Base-by-base conservation (phyloP, 2,888 invertebrate species). In the Molorchus minor region DNA sequence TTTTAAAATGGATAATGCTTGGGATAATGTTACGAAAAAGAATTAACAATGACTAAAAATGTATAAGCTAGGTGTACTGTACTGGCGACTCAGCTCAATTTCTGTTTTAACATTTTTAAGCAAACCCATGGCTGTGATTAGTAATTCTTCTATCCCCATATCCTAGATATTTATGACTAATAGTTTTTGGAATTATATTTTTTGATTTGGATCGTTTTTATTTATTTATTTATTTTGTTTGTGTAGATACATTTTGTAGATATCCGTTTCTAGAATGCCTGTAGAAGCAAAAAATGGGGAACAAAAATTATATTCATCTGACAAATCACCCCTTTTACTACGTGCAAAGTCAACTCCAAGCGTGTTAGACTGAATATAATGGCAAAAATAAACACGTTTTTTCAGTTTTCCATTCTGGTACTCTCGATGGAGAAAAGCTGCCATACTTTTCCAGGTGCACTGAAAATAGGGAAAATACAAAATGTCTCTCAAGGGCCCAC, bases 321-420 rank as follows among this genome's bases (percentile, higher is more conserved):
- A 41, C 13, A 52, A 52, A 52, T 41, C 30, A 2, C 60, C 60
- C 4, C 40, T 60, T n/a, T 55, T 60, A 47, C n/a, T n/a, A n/a
- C 51, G 25, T 15, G 25, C 41, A 19, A 40, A 35, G 43, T 57
- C 57, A 10, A 44, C 25, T 29, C 55, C 40, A 19, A 40, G 55
- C 43, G n/a, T 33, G n/a, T 17, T 30, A 13, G 3, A n/a, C 8
- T 12, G 29, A 41, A 52, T n/a, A 25, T 52, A 61, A 52, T 33
- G 54, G 51, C 21, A 61, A 61, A 43, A 51, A 57, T 21, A 45
- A 40, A 45, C 35, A 57, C 16, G 44, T 49, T 4, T 52, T 36
- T 44, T 49, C 56, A 15, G 19, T 64, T 29, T 45, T 5, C n/a
- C 59, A 65, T 15, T 57, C 62, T 55, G 57, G 59, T 53, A 52